Percentiles rank a stretch among this genome's conserved stretches.
Evolutionary conservation across 2,797 vertebrate species (phyloP).

Genomic region (Characodon lateralis): DNA sequence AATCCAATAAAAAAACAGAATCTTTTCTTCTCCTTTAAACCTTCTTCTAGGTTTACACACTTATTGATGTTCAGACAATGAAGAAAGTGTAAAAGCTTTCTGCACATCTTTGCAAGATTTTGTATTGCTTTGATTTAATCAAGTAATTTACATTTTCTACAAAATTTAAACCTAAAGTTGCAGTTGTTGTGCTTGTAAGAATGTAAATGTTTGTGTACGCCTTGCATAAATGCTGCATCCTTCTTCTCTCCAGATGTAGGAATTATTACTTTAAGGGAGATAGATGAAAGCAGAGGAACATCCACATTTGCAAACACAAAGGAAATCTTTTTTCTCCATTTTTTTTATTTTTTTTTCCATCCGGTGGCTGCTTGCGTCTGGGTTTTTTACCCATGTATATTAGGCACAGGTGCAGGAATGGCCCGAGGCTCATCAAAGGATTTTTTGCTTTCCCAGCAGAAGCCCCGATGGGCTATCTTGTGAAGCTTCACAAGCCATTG

Average conservation of each 20-base stretch:
- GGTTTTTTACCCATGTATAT: slow-evolving; percentile 60
- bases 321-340: slow-evolving; percentile 7
- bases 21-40: no score
- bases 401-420: slow-evolving; percentile 64
- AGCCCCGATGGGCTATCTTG: slow-evolving; percentile 56
- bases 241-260: not conserved
- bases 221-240: not conserved
- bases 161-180: slow-evolving; percentile 1
- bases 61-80: no score
- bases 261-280: slow-evolving; percentile 1
- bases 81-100: slow-evolving; percentile 78
- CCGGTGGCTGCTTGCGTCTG: slow-evolving; percentile 51
- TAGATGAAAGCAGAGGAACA: slow-evolving; percentile 13
- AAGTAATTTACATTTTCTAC: not conserved
- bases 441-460: slow-evolving; percentile 56
- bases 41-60: no score
- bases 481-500: slow-evolving; percentile 55
- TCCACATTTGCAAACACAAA: slow-evolving; percentile 22
- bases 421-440: slow-evolving; percentile 66
- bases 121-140: slow-evolving; percentile 76
- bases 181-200: slow-evolving; percentile 1
- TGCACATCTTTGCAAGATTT: slow-evolving; percentile 84
- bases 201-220: not conserved
- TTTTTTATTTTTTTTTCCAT: slow-evolving; percentile 9
- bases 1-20: no score